A percentile compares a stretch with the other conserved stretches of the same genome.
These are phyloP conservation scores for Ibidorhyncha struthersii DNA, from an alignment of 2,113 vertebrate genomes.

Conservation along the genomic window DNA sequence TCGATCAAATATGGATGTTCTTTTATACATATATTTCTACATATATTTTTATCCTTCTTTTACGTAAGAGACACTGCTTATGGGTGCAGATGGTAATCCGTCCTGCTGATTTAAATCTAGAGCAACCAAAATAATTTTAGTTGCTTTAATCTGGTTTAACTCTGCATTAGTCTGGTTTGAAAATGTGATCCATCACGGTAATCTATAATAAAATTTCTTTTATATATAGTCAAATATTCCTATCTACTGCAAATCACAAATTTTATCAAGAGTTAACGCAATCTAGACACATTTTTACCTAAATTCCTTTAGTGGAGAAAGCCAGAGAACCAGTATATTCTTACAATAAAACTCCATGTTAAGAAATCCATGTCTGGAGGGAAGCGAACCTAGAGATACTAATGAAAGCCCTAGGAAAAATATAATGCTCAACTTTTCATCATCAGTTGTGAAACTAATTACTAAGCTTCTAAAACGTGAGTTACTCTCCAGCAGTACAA, in stretches of 20 bases:
- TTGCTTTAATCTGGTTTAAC: not conserved
- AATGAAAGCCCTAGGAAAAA: constrained; percentile 14
- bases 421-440: not conserved
- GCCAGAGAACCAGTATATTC: not conserved
- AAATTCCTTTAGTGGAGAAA: not conserved
- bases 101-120: not conserved
- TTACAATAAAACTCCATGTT: not conserved
- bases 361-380: not conserved
- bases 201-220: not conserved
- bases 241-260: not conserved
- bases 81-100: not conserved
- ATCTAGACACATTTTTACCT: not conserved
- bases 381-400: constrained; percentile 1
- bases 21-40: not conserved
- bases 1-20: not conserved
- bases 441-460: constrained; percentile 2
- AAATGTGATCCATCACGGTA: not conserved
- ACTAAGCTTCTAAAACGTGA: not conserved
- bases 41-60: not conserved
- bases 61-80: not conserved
- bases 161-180: not conserved
- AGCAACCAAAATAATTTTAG: not conserved
- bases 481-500: not conserved
- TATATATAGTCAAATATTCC: not conserved
- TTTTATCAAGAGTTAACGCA: not conserved